Evolutionary conservation across 2,113 vertebrate genomes (phyloP).

Genomic region (Ifrita kowaldi): DNA sequence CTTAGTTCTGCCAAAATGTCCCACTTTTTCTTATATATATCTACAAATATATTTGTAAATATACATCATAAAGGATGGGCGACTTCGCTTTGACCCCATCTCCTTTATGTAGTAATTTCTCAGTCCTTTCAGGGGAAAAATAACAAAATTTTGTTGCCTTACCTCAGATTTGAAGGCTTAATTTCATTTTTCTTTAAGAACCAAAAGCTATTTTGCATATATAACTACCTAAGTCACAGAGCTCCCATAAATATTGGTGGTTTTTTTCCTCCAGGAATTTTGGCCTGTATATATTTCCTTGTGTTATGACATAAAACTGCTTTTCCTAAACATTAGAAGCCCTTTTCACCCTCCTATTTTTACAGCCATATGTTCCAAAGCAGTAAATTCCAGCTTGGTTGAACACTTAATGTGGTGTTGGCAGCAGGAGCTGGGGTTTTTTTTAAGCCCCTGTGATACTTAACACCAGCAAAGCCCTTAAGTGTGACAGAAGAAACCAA

Average conservation of each 20-base stretch:
- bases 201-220: background rate
- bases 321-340: background rate
- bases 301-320: background rate
- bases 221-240: background rate
- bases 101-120: background rate
- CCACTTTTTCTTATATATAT: background rate
- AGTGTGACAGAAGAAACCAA: background rate
- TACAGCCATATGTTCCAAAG: background rate
- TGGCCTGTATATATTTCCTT: background rate
- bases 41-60: background rate
- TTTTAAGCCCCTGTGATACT: background rate
- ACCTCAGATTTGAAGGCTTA: background rate
- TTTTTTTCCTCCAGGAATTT: background rate
- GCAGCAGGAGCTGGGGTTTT: background rate
- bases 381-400: constrained; percentile 8
- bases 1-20: background rate
- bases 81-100: background rate
- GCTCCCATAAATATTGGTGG: fast-evolving
- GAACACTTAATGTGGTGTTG: background rate
- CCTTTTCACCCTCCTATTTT: background rate
- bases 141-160: background rate
- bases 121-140: background rate
- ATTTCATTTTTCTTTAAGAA: background rate
- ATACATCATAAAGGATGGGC: background rate
- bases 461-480: background rate